phyloP scores from a whole-genome alignment of 2,113 vertebrate genomes.

The Turdus rufiventris region DNA sequence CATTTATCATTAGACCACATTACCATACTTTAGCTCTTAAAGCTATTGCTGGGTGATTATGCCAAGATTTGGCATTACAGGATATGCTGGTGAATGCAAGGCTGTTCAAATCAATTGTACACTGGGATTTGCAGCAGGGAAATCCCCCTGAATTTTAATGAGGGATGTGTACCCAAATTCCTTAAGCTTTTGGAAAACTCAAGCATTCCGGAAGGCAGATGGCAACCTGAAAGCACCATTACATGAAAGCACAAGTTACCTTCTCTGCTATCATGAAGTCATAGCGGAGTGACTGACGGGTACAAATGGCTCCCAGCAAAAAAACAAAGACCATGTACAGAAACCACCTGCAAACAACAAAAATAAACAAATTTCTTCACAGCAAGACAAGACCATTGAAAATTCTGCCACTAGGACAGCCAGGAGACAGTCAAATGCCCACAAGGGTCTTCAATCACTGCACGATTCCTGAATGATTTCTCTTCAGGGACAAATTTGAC shows the following conservation, averaged over 20 bases:
- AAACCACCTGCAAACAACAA: conserved; percentile 89
- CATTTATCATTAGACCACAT: conserved; percentile 28
- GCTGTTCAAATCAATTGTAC: neutral
- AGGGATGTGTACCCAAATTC: neutral
- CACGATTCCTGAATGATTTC: neutral
- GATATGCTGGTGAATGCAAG: neutral
- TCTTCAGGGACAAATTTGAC: neutral
- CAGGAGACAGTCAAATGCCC: neutral
- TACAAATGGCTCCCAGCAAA: conserved; percentile 92
- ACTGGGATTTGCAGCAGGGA: neutral
- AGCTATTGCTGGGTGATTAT: neutral
- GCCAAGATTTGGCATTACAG: neutral
- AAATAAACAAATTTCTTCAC: neutral
- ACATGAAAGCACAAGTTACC: conserved; percentile 68
- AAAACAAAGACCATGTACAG: conserved; percentile 95
- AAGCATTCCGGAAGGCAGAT: neutral
- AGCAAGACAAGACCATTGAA: neutral
- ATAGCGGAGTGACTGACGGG: conserved; percentile 87
- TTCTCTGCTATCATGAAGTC: conserved; percentile 98
- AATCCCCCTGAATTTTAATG: neutral
- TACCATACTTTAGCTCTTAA: conserved; percentile 35
- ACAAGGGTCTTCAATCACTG: neutral
- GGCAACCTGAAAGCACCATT: neutral
- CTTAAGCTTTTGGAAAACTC: neutral
- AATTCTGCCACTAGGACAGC: neutral